phyloP scores from a whole-genome alignment of 2,888 invertebrate genomes.

The Ypsolopha scabrella region DNA sequence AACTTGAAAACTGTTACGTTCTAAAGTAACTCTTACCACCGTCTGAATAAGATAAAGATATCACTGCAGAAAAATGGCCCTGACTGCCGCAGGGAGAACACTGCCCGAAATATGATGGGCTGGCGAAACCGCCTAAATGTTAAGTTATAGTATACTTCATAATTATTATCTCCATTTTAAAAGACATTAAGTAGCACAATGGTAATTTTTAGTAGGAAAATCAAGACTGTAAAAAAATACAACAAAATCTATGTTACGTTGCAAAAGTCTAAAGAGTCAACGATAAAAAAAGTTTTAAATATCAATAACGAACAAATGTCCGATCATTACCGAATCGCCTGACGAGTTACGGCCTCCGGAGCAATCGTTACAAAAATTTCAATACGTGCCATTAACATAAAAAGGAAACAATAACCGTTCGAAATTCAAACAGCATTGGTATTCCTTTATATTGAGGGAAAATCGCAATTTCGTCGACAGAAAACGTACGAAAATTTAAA shows the following conservation, averaged over 20 bases:
- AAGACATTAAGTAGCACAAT: not conserved
- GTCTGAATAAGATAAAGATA: too few relatives aligned
- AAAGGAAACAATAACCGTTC: conserved; percentile 67
- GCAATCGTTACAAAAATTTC: conserved; percentile 52
- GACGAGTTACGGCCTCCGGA: conserved; percentile 34
- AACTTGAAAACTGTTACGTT: not conserved
- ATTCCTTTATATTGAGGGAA: conserved; percentile 57
- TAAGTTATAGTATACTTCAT: not conserved
- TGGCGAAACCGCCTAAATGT: not conserved
- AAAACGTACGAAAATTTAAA: conserved; percentile 24
- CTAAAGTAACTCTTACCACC: not conserved
- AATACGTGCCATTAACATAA: conserved; percentile 64
- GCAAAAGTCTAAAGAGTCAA: too few relatives aligned
- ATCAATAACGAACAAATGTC: conserved; percentile 20
- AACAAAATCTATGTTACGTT: too few relatives aligned
- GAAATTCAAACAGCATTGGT: conserved; percentile 49
- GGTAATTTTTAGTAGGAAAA: too few relatives aligned
- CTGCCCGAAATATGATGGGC: not conserved
- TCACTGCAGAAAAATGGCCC: too few relatives aligned
- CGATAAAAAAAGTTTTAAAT: not conserved
- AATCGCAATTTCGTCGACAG: conserved; percentile 53
- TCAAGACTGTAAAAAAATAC: too few relatives aligned
- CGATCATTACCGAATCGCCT: conserved; percentile 24
- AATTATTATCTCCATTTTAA: not conserved
- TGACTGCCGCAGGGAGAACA: not conserved